Evolutionary conservation across 2,888 invertebrate genomes (phyloP).

Genomic region (Busseola fusca): DNA sequence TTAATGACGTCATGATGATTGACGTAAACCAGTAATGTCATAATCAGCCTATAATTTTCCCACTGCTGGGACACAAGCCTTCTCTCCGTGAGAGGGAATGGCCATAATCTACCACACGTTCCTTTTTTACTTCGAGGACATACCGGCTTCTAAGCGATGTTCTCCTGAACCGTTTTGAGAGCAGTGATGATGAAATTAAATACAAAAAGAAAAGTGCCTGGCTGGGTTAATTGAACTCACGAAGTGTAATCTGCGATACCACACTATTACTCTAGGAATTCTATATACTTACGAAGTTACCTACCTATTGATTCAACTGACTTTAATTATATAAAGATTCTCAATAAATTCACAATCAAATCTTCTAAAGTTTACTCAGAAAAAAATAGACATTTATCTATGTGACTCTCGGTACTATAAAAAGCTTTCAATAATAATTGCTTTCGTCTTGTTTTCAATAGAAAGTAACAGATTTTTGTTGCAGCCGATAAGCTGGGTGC

Average conservation of each 20-base stretch:
- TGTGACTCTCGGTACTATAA: conserved; percentile 53
- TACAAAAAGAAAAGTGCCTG: not conserved
- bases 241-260: not conserved
- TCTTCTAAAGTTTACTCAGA: not conserved
- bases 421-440: conserved; percentile 66
- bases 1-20: not conserved
- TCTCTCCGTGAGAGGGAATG: not conserved
- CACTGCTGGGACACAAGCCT: not conserved
- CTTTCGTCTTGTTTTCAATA: conserved; percentile 67
- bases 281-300: not conserved
- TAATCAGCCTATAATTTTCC: not conserved
- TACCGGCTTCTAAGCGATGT: not conserved
- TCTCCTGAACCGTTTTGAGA: not conserved
- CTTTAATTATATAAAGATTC: not conserved
- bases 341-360: not conserved
- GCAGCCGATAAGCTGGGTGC: conserved; percentile 71
- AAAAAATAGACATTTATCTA: conserved; percentile 21
- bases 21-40: not conserved
- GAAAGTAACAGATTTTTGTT: conserved; percentile 68
- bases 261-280: not conserved
- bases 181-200: not conserved
- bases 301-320: not conserved
- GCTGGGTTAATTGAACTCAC: not conserved
- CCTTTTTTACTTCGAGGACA: not conserved
- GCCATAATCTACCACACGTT: too few species aligned